Base-by-base conservation (phyloP, 1,140 invertebrate species). In the Drosophila insularis region DNA sequence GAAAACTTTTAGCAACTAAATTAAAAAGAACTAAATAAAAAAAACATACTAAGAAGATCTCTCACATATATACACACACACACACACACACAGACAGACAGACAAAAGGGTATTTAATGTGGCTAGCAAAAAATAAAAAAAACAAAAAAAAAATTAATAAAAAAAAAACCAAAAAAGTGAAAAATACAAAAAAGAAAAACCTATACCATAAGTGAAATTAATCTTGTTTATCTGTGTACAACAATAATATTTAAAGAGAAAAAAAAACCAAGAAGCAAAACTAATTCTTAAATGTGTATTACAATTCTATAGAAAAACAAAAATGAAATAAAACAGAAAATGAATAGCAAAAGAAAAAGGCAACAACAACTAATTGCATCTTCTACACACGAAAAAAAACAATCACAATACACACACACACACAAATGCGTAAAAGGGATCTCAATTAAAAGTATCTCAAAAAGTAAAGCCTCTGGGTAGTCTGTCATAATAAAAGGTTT, bases 171-270 rank as follows among this genome's bases (percentile, higher is more conserved):
- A 61, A 55, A 21, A 71, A 67, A 74, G 68, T 50, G n/a, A 58
- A 81, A 66, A 56, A 74, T 17, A 65, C 39, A 64, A 67, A 46
- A 54, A 74, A 63, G 43, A 21, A 50, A 50, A 50, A 50, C 17
- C 43, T 50, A 50, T 50, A 50, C 63, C 71, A 82, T 89, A 89
- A 80, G 74, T 74, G 68, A 74, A 87, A 76, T 79, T 46, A 77
- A 82, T 89, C 77, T 87, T 89, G 82, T 87, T 87, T 87, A 87
- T 89, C 84, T 87, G 82, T 87, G 82, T 87, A 82, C 80, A 87
- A 87, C 82, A 87, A 87, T 87, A 87, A 87, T 82, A 86, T 76
- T 76, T 71, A 82, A 82, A n/a, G n/a, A n/a, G n/a, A 81, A 27
- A 2, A 40, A n/a, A 61, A 40, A 13, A 10, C 11, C 2, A 23